phyloP scores from a whole-genome alignment of 1,140 invertebrate species.

The Trachelipus rathkii region DNA sequence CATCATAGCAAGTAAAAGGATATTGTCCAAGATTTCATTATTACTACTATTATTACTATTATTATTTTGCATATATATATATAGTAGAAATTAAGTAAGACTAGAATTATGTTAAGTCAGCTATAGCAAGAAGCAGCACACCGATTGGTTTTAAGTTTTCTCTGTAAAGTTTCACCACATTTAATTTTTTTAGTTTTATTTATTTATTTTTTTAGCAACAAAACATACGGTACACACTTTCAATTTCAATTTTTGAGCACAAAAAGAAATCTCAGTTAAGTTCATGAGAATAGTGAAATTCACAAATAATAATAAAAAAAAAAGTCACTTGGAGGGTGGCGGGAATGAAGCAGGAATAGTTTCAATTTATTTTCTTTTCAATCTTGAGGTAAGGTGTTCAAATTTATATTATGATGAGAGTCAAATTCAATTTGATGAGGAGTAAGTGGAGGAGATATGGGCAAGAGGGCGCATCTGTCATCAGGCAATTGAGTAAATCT shows the following conservation, averaged over 20 bases:
- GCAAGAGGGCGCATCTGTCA: conserved; percentile 1
- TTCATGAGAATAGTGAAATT: too few relatives aligned
- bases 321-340: too few relatives aligned
- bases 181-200: too few relatives aligned
- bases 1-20: not conserved
- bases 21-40: not conserved
- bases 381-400: too few relatives aligned
- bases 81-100: not conserved
- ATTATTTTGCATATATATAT: conserved; percentile 3
- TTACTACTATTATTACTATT: not conserved
- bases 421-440: not conserved
- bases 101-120: conserved; percentile 3
- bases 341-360: too few relatives aligned
- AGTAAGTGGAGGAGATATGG: not conserved
- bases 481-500: not conserved
- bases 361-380: too few relatives aligned
- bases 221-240: too few relatives aligned
- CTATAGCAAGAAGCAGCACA: not conserved
- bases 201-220: too few relatives aligned
- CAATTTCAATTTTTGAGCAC: too few relatives aligned
- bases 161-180: too few relatives aligned
- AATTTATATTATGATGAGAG: not conserved
- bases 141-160: not conserved
- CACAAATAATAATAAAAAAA: too few relatives aligned
- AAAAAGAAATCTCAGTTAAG: too few relatives aligned